Evolutionary conservation across 2,113 vertebrate genomes (phyloP), one percentile per base, ranked within the genome.

Genomic region (Podarcis raffonei): DNA sequence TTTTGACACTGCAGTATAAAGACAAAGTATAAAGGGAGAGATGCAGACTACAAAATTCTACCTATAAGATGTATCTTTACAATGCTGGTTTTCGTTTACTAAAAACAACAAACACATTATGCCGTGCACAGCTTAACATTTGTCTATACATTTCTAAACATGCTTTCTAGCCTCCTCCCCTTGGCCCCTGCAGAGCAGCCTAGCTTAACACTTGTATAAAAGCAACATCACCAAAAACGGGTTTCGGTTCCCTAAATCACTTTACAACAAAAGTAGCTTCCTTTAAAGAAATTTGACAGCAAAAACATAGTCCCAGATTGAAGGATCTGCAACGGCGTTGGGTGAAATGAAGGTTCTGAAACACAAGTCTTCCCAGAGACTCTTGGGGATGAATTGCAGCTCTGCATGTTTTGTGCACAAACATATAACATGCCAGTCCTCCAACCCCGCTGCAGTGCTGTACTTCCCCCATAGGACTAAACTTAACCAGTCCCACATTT

Each of bases 1-100:
- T 62, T 94, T 95, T 93, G 95, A 93, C 91, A 94, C 92, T 87
- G 78, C 75, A 88, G 95, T 94, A 92, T 27, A 92, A 90, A 74
- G 87, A 92, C 87, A 90, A 94, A 94, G 77, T 13, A 88, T 93
- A 93, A 95, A 93, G 86, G 91, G 87, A 88, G 87, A 88, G 89
- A 84, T 86, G 71, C 84, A 84, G 83, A 82, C 86, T 93, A 92
- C 86, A 95, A 95, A 96, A 92, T 53, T 80, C 81, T 82, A 76
- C 39, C 81, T 9, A 65, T 88, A 57, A 75, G 84, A 79, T 82
- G 90, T 89, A 78, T 84, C 81, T 92, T 91, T 84, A 89, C 20
- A 89, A 11, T 75, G 18, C 53, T 81, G 62, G 81, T 87, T 85
- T 71, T 88, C 77, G 81, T 35, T 91, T 83, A 90, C 85, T 83